Base-by-base conservation (phyloP, 2,888 invertebrate genomes). In the Ganaspis brasiliensis region DNA sequence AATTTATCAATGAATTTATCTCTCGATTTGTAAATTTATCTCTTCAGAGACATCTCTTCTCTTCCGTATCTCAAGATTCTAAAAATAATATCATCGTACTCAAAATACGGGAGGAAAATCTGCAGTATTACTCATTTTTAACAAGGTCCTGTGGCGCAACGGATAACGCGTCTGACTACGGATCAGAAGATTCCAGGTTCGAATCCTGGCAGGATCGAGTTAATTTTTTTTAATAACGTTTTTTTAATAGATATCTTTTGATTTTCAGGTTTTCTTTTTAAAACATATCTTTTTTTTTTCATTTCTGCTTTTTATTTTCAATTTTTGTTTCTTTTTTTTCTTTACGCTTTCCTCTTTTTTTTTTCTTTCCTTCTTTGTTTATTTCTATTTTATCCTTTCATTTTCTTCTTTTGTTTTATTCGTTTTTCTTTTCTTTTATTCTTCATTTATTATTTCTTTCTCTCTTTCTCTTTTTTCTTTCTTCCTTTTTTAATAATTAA, bases 131-230 rank as follows among this genome's bases (percentile, higher is more conserved):
- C 5, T n/a, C 0, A n/a, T 31, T 4, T 24, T 14, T n/a, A 45
- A n/a, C 8, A 24, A 45, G 88, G 87, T 87, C 87, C 85, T 88
- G 87, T 88, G 88, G 87, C 87, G 88, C 87, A 88, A 89, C 88
- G 89, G 88, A 94, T 94, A 94, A 94, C 94, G 94, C 94, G 94
- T 94, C 94, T 94, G 94, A 94, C 94, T 94, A 94, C 94, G 94
- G 94, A 94, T 94, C 94, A 94, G 93, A 93, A 93, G 93, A 93
- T 93, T 93, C 93, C 94, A 94, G 88, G 87, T 88, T 89, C 88
- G 87, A 89, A 88, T 89, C 89, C 89, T 89, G 87, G 88, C 87
- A 88, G 86, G 87, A 87, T 87, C 88, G 88, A 24, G 8, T 1
- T 4, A 2, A 19, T 24, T 67, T 67, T 67, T 49, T 49, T 45